These are phyloP conservation scores for Sphenodon punctatus DNA, from an alignment of 2,797 vertebrate genomes.

Conservation along the genomic window DNA sequence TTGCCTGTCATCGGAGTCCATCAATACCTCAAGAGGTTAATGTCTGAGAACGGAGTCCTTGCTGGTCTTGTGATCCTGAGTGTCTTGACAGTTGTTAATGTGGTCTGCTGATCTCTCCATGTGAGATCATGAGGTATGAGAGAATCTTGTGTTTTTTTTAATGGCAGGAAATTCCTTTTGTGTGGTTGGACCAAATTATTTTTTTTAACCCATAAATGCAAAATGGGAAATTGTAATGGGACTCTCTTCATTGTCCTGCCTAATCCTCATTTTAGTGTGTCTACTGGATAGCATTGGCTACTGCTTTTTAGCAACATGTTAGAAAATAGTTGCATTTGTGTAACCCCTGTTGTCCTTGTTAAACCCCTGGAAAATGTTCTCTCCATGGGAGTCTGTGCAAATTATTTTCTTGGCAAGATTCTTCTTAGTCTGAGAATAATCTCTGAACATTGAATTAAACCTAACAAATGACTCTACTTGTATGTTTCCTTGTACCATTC, in stretches of 20 bases:
- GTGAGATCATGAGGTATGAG: constrained; percentile 64
- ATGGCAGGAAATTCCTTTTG: neutral
- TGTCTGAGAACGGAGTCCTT: constrained; percentile 43
- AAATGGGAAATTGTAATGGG: neutral
- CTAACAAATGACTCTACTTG: neutral
- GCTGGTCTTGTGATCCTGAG: constrained; percentile 69
- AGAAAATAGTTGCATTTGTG: neutral
- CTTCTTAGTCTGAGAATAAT: neutral
- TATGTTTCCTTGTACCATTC: neutral
- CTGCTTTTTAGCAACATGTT: neutral
- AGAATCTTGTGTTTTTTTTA: constrained; percentile 19
- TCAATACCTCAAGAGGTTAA: constrained; percentile 53
- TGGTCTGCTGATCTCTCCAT: constrained; percentile 72
- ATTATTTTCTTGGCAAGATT: accelerated
- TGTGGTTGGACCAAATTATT: neutral
- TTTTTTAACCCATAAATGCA: neutral
- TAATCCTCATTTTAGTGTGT: neutral
- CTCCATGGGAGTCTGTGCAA: neutral
- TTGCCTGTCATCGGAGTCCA: neutral
- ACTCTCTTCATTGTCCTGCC: neutral
- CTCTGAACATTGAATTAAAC: neutral
- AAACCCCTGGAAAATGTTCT: neutral
- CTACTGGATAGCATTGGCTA: accelerated
- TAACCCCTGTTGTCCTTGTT: neutral
- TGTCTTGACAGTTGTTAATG: constrained; percentile 57